These are phyloP conservation scores for Leptopilina boulardi DNA, from an alignment of 1,140 invertebrate species.

Conservation along the genomic window DNA sequence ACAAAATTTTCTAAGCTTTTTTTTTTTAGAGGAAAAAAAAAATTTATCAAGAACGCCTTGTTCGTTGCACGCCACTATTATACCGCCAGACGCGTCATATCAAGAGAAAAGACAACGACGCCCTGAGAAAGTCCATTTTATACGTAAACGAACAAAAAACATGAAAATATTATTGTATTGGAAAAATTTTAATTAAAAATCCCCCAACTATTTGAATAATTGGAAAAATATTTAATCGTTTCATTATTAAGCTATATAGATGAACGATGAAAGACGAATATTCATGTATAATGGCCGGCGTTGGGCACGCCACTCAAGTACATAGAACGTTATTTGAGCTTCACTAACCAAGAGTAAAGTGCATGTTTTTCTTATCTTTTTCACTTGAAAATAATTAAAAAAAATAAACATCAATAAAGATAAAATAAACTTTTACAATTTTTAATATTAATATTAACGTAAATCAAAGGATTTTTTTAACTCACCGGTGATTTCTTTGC, in stretches of 20 bases:
- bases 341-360: constrained; percentile 75
- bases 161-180: constrained; percentile 28
- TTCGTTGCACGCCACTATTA: constrained; percentile 19
- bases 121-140: constrained; percentile 53
- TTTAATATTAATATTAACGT: constrained; percentile 44
- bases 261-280: constrained; percentile 41
- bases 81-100: constrained; percentile 53
- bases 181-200: constrained; percentile 53
- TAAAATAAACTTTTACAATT: constrained; percentile 55
- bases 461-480: constrained; percentile 69
- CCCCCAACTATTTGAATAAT: constrained; percentile 36
- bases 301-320: constrained; percentile 69
- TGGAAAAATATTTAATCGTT: not conserved
- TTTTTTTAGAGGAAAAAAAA: not conserved
- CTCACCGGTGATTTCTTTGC: constrained; percentile 84
- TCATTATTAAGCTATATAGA: not conserved
- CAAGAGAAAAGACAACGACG: constrained; percentile 51
- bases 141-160: constrained; percentile 45
- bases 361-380: constrained; percentile 67
- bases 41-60: no score
- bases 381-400: constrained; percentile 58
- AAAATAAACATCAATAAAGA: constrained; percentile 11
- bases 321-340: constrained; percentile 63
- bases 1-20: not conserved
- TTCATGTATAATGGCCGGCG: constrained; percentile 70